phyloP scores from a whole-genome alignment of 1,140 invertebrate species.

The Heliconius eleuchia region DNA sequence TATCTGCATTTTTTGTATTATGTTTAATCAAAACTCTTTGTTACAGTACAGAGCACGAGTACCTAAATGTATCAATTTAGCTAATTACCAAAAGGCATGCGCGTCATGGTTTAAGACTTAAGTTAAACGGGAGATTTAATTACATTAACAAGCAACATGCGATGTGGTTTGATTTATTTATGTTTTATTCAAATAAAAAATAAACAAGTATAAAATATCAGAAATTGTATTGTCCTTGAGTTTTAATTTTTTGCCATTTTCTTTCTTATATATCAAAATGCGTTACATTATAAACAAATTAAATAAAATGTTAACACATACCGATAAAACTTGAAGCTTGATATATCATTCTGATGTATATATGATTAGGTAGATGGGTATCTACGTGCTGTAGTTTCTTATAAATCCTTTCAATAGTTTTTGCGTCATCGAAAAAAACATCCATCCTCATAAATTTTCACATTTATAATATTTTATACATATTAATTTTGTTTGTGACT shows the following conservation, averaged over 20 bases:
- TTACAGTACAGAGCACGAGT: background rate
- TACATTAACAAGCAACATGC: background rate
- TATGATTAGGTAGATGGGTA: too few relatives aligned
- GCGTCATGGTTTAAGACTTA: conserved; percentile 1
- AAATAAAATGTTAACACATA: too few relatives aligned
- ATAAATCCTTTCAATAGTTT: too few relatives aligned
- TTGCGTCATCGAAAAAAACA: too few relatives aligned
- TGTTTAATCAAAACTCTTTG: background rate
- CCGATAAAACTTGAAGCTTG: too few relatives aligned
- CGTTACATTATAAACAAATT: too few relatives aligned
- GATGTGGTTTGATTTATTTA: background rate
- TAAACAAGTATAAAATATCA: background rate
- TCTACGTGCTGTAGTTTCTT: too few relatives aligned
- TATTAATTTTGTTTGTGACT: too few relatives aligned
- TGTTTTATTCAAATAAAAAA: background rate
- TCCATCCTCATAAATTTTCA: too few relatives aligned
- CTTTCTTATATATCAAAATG: too few relatives aligned
- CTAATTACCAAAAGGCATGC: background rate
- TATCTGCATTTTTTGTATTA: background rate
- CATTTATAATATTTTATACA: too few relatives aligned
- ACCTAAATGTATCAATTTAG: background rate
- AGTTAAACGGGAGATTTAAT: conserved; percentile 10
- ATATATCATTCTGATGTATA: too few relatives aligned
- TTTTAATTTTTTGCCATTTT: background rate
- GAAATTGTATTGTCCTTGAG: background rate